Evolutionary conservation across 2,888 invertebrate genomes (phyloP).

Genomic region (Listrodromus nycthemerus): DNA sequence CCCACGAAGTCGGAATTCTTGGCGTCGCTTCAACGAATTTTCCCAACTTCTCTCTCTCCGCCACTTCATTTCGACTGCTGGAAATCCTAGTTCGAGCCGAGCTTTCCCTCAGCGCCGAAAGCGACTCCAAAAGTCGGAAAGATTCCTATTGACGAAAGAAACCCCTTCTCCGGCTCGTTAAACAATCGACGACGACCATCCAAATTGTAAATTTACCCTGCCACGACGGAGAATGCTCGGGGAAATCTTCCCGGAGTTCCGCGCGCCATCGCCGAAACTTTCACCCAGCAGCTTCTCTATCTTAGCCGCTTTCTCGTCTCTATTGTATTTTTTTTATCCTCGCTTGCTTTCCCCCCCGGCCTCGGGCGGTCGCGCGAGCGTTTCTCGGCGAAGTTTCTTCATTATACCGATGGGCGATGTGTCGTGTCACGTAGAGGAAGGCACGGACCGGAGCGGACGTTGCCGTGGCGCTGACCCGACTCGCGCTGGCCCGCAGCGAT

Average conservation of each 20-base stretch:
- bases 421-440: conserved; percentile 69
- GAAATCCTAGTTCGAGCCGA: neutral
- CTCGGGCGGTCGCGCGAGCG: conserved; percentile 37
- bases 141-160: neutral
- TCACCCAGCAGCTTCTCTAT: conserved; percentile 30
- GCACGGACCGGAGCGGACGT: conserved; percentile 48
- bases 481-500: conserved; percentile 55
- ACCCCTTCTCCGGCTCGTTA: neutral
- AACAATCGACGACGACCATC: neutral
- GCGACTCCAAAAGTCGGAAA: neutral
- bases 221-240: conserved; percentile 21
- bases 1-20: conserved; percentile 69
- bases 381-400: conserved; percentile 74
- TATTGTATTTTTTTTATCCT: conserved; percentile 59
- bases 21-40: conserved; percentile 80
- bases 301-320: conserved; percentile 32
- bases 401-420: conserved; percentile 75
- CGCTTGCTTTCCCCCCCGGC: conserved; percentile 41
- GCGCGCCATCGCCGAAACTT: conserved; percentile 50
- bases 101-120: neutral
- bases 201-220: neutral
- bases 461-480: conserved; percentile 18
- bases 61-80: conserved; percentile 59
- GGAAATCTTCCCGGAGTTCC: conserved; percentile 39
- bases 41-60: conserved; percentile 73